Base-by-base conservation (phyloP, 2,888 invertebrate species). In the Branchipolynoe longqiensis region DNA sequence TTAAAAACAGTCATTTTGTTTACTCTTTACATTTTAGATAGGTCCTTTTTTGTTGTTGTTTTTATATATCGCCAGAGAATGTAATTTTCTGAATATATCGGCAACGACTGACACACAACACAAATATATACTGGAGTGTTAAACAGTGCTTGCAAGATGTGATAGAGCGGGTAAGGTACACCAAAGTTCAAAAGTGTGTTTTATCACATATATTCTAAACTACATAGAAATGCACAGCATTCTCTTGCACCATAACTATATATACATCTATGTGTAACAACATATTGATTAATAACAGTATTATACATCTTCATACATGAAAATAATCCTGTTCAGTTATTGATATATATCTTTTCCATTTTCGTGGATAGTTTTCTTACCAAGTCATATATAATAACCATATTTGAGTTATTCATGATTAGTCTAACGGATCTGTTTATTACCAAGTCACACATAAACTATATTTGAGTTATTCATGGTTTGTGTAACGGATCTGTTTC, bases 171-270 rank as follows among this genome's bases (percentile, higher is more conserved):
- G 38, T 69, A 69, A 69, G 36, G 22, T 33, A 38, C 33, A n/a
- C 22, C 25, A 69, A 33, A 33, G 33, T 33, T 33, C 38, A 33
- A 69, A 69, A 12, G 18, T 33, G 69, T 69, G 69, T 69, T 12
- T 8, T 69, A 8, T 69, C 38, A 36, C 69, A 14, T 69, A 36
- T 36, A 69, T 69, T 33, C 69, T 69, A 69, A 36, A 33, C 69
- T 69, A 69, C 78, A 78, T 48, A 78, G 78, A 78, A 78, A 78
- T 78, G 78, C 78, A 78, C 78, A 48, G 78, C 78, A 78, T 78
- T 73, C 64, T 64, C 14, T 41, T 78, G 78, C 54, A 78, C 78
- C 54, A 82, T 82, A 82, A 48, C 41, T 82, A 82, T 58, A n/a
- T n/a, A 82, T 82, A 78, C 54, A 78, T 78, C 1, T 25, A 78